Evolutionary conservation across 1,140 invertebrate species (phyloP).

Genomic region (Drosophila grimshawi): DNA sequence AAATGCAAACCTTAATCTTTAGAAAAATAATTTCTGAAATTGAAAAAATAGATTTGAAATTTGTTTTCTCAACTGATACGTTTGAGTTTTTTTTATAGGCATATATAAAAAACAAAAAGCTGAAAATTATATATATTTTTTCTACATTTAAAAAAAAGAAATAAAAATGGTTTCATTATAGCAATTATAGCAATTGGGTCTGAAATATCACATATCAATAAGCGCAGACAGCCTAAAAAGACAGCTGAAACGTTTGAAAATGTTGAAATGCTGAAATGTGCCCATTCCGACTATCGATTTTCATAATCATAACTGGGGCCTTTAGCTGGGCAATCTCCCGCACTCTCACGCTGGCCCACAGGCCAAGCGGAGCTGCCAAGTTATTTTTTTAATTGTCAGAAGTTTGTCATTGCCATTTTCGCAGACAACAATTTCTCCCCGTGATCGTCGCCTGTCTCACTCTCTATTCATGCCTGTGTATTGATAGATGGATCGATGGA

Average conservation of each 20-base stretch:
- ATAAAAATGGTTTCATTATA: too few relatives aligned
- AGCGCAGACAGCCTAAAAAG: slow-evolving; percentile 1
- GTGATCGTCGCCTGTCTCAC: not conserved
- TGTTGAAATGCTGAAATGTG: not conserved
- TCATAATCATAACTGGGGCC: slow-evolving; percentile 37
- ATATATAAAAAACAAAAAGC: too few relatives aligned
- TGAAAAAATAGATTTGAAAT: too few relatives aligned
- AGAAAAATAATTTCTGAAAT: too few relatives aligned
- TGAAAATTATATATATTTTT: too few relatives aligned
- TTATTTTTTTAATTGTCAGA: slow-evolving; percentile 60
- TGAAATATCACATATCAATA: slow-evolving; percentile 63
- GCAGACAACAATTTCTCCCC: slow-evolving; percentile 33
- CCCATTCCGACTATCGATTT: slow-evolving; percentile 48
- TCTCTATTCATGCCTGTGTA: not conserved
- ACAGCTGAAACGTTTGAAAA: slow-evolving; percentile 13
- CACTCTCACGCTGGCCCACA: not conserved
- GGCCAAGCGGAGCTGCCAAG: slow-evolving; percentile 1
- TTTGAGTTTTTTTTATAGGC: too few relatives aligned
- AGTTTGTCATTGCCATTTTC: slow-evolving; percentile 61
- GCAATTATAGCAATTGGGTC: slow-evolving; percentile 58
- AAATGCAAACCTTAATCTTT: too few relatives aligned
- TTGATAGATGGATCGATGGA: slow-evolving; percentile 9
- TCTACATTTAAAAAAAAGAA: too few relatives aligned
- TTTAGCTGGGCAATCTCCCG: not conserved
- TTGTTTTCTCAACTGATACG: too few relatives aligned